Percentiles rank a stretch among this genome's conserved stretches.
phyloP scores from a whole-genome alignment of 1,140 invertebrate genomes.

The Telenomus remus region DNA sequence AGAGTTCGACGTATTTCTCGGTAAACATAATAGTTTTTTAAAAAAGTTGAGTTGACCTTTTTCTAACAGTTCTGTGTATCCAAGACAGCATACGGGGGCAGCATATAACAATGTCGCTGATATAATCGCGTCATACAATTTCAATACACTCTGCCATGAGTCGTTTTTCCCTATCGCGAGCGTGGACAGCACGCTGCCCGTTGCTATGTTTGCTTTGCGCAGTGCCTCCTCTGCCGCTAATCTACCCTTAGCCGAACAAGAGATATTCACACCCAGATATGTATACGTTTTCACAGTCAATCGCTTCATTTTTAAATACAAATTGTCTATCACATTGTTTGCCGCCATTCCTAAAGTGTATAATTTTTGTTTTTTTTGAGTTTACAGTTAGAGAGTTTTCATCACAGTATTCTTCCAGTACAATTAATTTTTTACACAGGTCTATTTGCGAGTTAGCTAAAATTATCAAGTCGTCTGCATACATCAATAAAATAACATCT shows the following conservation, averaged over 20 bases:
- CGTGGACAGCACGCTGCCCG: conserved; percentile 4
- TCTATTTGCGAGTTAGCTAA: conserved; percentile 15
- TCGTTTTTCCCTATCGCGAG: conserved; percentile 12
- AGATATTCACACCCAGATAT: conserved; percentile 28
- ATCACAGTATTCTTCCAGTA: conserved; percentile 37
- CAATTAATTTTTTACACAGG: conserved; percentile 23
- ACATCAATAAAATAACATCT: conserved; percentile 39
- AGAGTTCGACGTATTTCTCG: conserved; percentile 21
- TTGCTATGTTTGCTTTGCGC: conserved; percentile 31
- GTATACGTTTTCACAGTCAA: conserved; percentile 16
- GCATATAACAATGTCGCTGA: conserved; percentile 22
- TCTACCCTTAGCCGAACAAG: conserved; percentile 11
- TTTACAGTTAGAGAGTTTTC: conserved; percentile 33
- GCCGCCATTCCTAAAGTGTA: conserved; percentile 46
- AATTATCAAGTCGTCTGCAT: conserved; percentile 51
- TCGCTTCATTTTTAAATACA: neutral
- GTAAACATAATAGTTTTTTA: conserved; percentile 21
- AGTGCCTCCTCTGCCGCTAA: conserved; percentile 9
- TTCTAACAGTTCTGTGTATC: conserved; percentile 17
- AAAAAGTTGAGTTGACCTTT: conserved; percentile 27
- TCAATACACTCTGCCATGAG: conserved; percentile 24
- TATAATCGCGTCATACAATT: conserved; percentile 23
- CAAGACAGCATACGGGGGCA: conserved; percentile 22
- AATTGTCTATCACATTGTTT: conserved; percentile 6
- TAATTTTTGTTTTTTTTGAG: conserved; percentile 49